Conservation (phyloP, 1,140 invertebrate species). For the Orchesella cincta region DNA sequence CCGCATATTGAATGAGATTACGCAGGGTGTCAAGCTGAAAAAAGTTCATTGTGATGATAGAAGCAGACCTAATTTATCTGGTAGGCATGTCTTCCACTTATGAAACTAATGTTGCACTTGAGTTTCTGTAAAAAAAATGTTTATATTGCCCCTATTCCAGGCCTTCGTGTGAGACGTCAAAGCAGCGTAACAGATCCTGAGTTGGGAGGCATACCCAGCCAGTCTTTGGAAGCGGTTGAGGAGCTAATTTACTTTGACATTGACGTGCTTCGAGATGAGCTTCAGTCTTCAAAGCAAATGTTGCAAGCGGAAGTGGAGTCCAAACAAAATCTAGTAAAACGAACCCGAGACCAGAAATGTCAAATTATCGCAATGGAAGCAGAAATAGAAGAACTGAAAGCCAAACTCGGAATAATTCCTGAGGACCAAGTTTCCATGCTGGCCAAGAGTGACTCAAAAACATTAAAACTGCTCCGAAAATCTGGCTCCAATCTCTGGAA, state of each 20-base stretch:
- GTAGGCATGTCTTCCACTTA: too few relatives aligned
- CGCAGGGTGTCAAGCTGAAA: conserved; percentile 73
- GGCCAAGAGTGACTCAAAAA: conserved; percentile 42
- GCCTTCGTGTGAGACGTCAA: neutral
- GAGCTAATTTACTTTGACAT: conserved; percentile 71
- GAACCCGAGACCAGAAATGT: conserved; percentile 76
- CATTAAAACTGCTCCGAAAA: conserved; percentile 45
- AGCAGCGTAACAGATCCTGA: neutral
- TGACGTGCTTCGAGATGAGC: conserved; percentile 81
- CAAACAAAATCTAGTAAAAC: conserved; percentile 79
- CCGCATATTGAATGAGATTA: conserved; percentile 78
- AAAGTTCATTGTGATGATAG: conserved; percentile 78
- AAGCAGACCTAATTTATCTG: conserved; percentile 75
- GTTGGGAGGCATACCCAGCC: neutral
- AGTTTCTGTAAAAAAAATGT: neutral
- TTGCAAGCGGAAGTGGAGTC: conserved; percentile 80
- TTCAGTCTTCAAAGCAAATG: conserved; percentile 88
- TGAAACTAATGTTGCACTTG: too few relatives aligned
- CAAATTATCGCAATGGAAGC: conserved; percentile 51
- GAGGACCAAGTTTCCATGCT: conserved; percentile 49
- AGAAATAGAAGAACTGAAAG: conserved; percentile 55
- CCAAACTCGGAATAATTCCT: conserved; percentile 54
- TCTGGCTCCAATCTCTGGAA: conserved; percentile 47
- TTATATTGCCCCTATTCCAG: too few relatives aligned
- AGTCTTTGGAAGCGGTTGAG: conserved; percentile 65